Conservation (phyloP, 2,888 invertebrate species). For the Cataglyphis cursor region DNA sequence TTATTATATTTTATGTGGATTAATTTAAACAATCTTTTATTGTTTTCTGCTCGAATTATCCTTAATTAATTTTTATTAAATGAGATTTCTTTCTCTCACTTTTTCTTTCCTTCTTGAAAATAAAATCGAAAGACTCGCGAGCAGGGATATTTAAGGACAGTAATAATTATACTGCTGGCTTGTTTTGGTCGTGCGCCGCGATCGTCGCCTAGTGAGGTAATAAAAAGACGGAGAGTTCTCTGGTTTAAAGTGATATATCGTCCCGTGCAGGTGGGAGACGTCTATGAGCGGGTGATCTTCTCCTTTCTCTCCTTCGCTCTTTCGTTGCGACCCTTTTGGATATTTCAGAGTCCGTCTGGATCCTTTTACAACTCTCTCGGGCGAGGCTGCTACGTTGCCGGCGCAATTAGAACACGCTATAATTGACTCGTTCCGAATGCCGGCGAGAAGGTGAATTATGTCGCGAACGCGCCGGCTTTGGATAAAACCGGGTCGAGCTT, state of each 20-base stretch:
- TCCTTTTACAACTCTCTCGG: slow-evolving; percentile 39
- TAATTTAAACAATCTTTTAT: too few species aligned
- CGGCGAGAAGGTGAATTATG: slow-evolving; percentile 36
- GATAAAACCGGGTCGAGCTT: slow-evolving; percentile 17
- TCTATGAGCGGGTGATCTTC: slow-evolving; percentile 52
- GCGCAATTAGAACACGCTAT: slow-evolving; percentile 52
- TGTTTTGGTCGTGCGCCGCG: slow-evolving; percentile 60
- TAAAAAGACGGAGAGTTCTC: slow-evolving; percentile 69
- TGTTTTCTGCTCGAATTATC: too few species aligned
- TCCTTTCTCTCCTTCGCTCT: slow-evolving; percentile 16
- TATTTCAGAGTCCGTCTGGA: slow-evolving; percentile 48
- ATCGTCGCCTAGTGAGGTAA: slow-evolving; percentile 66
- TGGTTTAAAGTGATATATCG: slow-evolving; percentile 75
- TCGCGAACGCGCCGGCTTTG: slow-evolving; percentile 9
- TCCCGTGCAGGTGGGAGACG: slow-evolving; percentile 72
- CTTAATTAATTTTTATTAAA: too few species aligned
- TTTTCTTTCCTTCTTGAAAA: slow-evolving; percentile 45
- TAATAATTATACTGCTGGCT: slow-evolving; percentile 65
- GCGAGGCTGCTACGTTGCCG: slow-evolving; percentile 12
- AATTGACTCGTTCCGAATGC: slow-evolving; percentile 49
- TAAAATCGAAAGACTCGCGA: slow-evolving; percentile 61
- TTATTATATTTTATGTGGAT: too few species aligned
- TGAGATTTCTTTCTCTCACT: neutral
- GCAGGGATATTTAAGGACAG: slow-evolving; percentile 50
- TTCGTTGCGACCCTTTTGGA: slow-evolving; percentile 62